Evolutionary conservation across 2,888 invertebrate species (phyloP).

Genomic region (Agrotis segetum): DNA sequence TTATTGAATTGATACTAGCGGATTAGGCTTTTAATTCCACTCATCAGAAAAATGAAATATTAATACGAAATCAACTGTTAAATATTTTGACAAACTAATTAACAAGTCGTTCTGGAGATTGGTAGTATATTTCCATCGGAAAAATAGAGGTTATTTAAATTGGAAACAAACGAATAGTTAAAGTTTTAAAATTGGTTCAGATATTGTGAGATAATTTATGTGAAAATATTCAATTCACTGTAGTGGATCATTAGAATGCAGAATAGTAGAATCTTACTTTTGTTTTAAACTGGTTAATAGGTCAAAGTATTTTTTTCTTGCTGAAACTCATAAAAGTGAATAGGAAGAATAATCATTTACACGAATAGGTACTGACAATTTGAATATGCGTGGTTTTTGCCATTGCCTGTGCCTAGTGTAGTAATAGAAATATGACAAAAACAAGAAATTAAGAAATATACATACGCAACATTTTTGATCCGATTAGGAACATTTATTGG

Average conservation of each 20-base stretch:
- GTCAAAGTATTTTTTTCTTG: constrained; percentile 8
- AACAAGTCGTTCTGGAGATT: neutral
- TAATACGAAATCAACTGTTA: no score
- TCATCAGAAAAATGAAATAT: no score
- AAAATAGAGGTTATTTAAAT: neutral
- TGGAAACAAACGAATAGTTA: neutral
- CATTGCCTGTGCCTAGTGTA: neutral
- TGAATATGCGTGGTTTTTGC: constrained; percentile 8
- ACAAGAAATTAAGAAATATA: neutral
- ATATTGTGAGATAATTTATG: neutral
- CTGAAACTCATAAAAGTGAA: constrained; percentile 20
- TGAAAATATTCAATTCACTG: constrained; percentile 11
- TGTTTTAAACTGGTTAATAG: neutral
- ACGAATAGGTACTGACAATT: neutral
- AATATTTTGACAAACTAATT: no score
- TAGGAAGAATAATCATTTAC: constrained; percentile 9
- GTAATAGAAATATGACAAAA: neutral
- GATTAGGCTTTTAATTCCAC: no score
- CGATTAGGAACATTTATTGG: neutral
- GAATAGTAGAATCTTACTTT: neutral
- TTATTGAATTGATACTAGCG: no score
- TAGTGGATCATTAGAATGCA: constrained; percentile 14
- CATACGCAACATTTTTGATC: neutral
- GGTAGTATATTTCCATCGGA: neutral
- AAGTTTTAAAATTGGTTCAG: neutral